Base-by-base conservation (phyloP, 1,140 invertebrate species). In the Drosophila kikkawai region DNA sequence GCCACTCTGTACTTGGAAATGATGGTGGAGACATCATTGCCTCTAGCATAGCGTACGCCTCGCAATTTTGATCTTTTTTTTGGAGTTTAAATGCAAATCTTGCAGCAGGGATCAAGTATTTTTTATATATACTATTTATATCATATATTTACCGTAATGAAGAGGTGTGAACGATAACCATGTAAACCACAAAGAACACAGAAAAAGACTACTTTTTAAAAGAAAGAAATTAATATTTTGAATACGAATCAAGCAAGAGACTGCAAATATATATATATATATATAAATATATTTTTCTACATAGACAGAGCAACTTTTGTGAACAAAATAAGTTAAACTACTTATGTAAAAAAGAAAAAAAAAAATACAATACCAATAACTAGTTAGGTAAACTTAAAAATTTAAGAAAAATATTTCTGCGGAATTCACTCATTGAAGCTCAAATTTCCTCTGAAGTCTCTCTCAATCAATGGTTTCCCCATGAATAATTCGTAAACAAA, bases 161-260 rank as follows among this genome's bases (percentile, higher is more conserved):
- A 45, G 26, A 59, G 51, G 51, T n/a, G 51, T 41, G 36, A 19
- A 51, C 3, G 65, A 64, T 60, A 56, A 68, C 60, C 69, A 50
- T 63, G 65, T 61, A 81, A 78, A 41, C 48, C 53, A 74, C 55
- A 58, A 37, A 71, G 42, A 75, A 74, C 69, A 34, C 48, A 75
- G 60, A 86, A 87, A 85, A 87, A 87, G 83, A 87, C 83, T 87
- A 80, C 77, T 87, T 87, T 88, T 74, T 77, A 83, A 87, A 87
- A 88, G 83, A 82, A 82, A 82, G 50, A 87, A 55, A 55, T 53
- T 64, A 58, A 73, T 86, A 86, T 74, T 50, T 50, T 60, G 61
- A 55, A 70, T 56, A 61, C 41, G 53, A 51, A 60, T 32, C 45
- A 79, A 80, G 55, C 32, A 83, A 82, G 80, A 87, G 84, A 87